phyloP scores from a whole-genome alignment of 1,140 invertebrate genomes.

The Drosophila orena region DNA sequence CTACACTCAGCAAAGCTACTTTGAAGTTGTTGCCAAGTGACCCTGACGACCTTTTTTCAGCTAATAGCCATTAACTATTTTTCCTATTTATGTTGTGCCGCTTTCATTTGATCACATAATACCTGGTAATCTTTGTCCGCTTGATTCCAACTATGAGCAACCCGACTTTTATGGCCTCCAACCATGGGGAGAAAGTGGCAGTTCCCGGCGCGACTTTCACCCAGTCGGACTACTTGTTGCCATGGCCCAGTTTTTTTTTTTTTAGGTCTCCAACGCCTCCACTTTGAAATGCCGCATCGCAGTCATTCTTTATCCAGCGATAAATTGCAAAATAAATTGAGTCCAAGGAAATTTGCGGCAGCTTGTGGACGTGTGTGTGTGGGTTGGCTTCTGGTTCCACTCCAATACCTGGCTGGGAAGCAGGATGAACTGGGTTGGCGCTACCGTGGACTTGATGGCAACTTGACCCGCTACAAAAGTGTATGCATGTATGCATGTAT shows the following conservation, averaged over 20 bases:
- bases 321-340: conserved; percentile 62
- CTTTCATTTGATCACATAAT: background rate
- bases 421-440: no score
- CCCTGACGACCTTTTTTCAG: no score
- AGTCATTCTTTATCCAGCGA: conserved; percentile 15
- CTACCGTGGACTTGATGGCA: no score
- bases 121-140: background rate
- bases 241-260: no score
- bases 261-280: no score
- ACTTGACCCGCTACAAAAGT: conserved; percentile 19
- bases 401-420: no score
- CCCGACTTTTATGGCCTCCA: background rate
- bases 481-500: background rate
- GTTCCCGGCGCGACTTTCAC: background rate
- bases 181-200: background rate
- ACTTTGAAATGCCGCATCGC: conserved; percentile 40
- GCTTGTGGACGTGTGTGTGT: no score
- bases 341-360: background rate
- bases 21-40: no score
- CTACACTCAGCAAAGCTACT: no score
- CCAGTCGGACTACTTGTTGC: conserved; percentile 26
- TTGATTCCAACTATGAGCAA: background rate
- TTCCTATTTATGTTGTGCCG: no score
- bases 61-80: no score
- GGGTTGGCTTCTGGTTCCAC: no score